phyloP scores from a whole-genome alignment of 1,140 invertebrate genomes.

The Diorhabda sublineata region DNA sequence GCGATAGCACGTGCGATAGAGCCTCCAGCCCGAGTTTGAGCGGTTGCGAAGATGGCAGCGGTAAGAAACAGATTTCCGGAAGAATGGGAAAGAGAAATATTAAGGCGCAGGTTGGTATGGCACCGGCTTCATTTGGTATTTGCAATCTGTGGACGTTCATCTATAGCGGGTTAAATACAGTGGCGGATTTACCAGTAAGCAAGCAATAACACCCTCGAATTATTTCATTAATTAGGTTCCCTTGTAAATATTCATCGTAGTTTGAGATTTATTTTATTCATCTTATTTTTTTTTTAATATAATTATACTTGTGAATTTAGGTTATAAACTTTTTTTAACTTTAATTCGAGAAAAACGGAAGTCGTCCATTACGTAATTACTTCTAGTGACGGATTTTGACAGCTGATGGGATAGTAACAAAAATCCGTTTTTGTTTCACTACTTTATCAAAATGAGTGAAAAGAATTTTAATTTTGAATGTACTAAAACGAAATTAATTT shows the following conservation, averaged over 20 bases:
- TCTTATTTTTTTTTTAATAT: too few relatives aligned
- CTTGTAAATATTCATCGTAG: not conserved
- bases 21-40: slow-evolving; percentile 50
- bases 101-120: slow-evolving; percentile 59
- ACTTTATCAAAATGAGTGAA: too few relatives aligned
- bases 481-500: too few relatives aligned
- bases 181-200: slow-evolving; percentile 1
- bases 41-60: slow-evolving; percentile 56
- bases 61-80: slow-evolving; percentile 62
- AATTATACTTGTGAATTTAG: too few relatives aligned
- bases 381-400: too few relatives aligned
- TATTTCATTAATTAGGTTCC: not conserved
- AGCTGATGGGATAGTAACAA: too few relatives aligned
- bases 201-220: not conserved
- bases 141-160: not conserved
- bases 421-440: too few relatives aligned
- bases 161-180: not conserved
- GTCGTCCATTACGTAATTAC: too few relatives aligned
- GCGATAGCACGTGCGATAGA: slow-evolving; percentile 41
- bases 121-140: not conserved
- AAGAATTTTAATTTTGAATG: too few relatives aligned
- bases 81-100: slow-evolving; percentile 80
- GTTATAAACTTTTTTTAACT: too few relatives aligned
- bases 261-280: too few relatives aligned
- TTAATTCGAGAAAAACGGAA: too few relatives aligned